A percentile compares a stretch with the other conserved stretches of the same genome.
These are phyloP conservation scores for Aeoliscus strigatus DNA, from an alignment of 2,797 vertebrate species.

Conservation along the genomic window DNA sequence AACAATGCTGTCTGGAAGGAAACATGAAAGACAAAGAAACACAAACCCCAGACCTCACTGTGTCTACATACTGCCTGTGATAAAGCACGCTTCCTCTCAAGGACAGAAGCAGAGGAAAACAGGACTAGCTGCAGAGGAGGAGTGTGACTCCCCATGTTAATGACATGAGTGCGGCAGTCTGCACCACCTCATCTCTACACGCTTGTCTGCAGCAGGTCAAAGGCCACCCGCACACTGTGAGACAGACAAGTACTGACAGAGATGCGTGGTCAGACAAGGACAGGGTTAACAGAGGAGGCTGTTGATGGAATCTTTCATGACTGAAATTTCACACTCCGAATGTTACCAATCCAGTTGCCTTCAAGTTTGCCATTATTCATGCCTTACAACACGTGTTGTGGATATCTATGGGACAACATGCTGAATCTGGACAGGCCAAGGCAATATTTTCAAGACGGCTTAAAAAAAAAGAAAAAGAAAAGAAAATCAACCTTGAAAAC, in stretches of 20 bases:
- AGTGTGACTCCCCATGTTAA: constrained; percentile 71
- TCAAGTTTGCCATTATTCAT: too few species aligned
- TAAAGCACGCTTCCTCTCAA: constrained; percentile 33
- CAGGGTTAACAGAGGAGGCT: constrained; percentile 1
- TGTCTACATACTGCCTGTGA: constrained; percentile 15
- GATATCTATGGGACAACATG: too few species aligned
- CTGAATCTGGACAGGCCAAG: constrained; percentile 3
- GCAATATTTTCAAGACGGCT: too few species aligned
- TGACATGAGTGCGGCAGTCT: constrained; percentile 60
- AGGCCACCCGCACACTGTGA: constrained; percentile 55
- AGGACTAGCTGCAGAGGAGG: constrained; percentile 52
- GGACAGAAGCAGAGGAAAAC: constrained; percentile 49
- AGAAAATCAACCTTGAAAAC: constrained; percentile 14
- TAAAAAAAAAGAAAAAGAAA: too few species aligned
- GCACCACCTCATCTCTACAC: constrained; percentile 41
- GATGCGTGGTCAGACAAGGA: constrained; percentile 11
- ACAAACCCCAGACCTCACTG: constrained; percentile 12
- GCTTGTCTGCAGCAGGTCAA: constrained; percentile 59
- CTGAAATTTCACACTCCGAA: background rate
- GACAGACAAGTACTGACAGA: constrained; percentile 41
- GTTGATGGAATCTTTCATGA: too few species aligned
- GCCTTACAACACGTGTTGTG: too few species aligned
- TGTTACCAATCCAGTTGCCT: background rate
- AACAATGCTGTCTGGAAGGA: constrained; percentile 8
- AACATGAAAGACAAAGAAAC: background rate